Evolutionary conservation across 2,113 vertebrate species (phyloP).

Genomic region (Pachycephala philippinensis): DNA sequence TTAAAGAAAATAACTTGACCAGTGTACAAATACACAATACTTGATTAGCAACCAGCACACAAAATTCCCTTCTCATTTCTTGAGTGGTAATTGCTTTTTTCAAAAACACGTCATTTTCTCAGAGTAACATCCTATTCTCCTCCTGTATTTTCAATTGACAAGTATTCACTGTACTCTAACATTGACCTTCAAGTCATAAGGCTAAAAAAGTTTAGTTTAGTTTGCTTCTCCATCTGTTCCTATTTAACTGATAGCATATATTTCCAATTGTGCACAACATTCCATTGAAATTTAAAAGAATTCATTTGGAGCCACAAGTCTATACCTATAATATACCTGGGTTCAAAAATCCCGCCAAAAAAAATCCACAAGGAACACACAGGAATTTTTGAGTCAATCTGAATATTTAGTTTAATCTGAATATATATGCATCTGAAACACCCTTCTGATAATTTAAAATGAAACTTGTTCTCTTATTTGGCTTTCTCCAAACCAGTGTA

Average conservation of each 20-base stretch:
- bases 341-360: not conserved
- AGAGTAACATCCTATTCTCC: not conserved
- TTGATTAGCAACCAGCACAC: not conserved
- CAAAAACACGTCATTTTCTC: not conserved
- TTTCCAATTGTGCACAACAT: not conserved
- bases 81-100: not conserved
- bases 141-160: not conserved
- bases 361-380: not conserved
- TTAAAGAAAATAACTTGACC: slow-evolving; percentile 1
- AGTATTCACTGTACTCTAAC: not conserved
- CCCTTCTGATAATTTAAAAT: not conserved
- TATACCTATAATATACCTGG: not conserved
- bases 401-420: not conserved
- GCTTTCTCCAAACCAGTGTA: not conserved
- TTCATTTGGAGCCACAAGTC: not conserved
- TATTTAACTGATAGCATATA: not conserved
- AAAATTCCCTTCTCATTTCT: not conserved
- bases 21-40: not conserved
- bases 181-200: not conserved
- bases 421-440: not conserved
- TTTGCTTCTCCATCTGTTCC: not conserved
- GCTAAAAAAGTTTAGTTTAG: not conserved
- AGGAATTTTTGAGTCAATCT: not conserved
- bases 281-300: not conserved
- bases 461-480: not conserved